Percentiles rank a stretch among this genome's conserved stretches.
phyloP scores from a whole-genome alignment of 2,113 vertebrate genomes.

The Saguinus midas region DNA sequence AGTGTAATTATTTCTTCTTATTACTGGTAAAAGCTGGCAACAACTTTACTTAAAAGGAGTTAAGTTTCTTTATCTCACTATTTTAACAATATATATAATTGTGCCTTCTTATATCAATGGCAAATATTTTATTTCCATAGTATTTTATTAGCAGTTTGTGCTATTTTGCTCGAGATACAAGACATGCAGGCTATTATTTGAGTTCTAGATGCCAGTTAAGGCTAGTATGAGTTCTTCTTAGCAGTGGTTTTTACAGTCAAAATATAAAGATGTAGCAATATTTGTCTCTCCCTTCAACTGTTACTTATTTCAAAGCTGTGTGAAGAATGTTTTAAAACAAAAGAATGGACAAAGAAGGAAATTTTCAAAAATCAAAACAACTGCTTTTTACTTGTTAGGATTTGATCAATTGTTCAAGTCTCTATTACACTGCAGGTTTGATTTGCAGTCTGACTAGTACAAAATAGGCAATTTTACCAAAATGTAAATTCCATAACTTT shows the following conservation, averaged over 20 bases:
- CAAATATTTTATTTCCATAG: slow-evolving; percentile 67
- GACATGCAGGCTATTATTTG: slow-evolving; percentile 51
- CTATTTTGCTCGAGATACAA: slow-evolving; percentile 65
- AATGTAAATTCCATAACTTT: not conserved
- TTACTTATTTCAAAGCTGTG: not conserved
- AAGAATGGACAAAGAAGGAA: not conserved
- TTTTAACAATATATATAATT: slow-evolving; percentile 53
- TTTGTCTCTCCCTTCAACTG: slow-evolving; percentile 32
- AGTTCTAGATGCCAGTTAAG: slow-evolving; percentile 45
- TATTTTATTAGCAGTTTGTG: slow-evolving; percentile 56
- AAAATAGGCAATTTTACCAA: not conserved
- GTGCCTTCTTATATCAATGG: slow-evolving; percentile 58
- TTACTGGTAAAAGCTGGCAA: slow-evolving; percentile 31
- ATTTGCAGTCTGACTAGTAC: not conserved
- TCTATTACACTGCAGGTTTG: not conserved
- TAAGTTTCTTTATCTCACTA: slow-evolving; percentile 35
- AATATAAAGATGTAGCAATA: slow-evolving; percentile 52
- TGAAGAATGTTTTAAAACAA: not conserved
- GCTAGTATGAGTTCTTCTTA: slow-evolving; percentile 70
- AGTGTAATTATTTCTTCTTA: not conserved
- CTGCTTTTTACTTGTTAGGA: not conserved
- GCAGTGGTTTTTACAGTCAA: slow-evolving; percentile 39
- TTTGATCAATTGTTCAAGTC: not conserved
- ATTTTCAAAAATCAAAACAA: not conserved
- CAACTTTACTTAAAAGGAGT: not conserved